Percentiles rank a stretch among this genome's conserved stretches.
Conservation (phyloP, 2,113 vertebrate species). For the Mesembrinibis cayennensis region DNA sequence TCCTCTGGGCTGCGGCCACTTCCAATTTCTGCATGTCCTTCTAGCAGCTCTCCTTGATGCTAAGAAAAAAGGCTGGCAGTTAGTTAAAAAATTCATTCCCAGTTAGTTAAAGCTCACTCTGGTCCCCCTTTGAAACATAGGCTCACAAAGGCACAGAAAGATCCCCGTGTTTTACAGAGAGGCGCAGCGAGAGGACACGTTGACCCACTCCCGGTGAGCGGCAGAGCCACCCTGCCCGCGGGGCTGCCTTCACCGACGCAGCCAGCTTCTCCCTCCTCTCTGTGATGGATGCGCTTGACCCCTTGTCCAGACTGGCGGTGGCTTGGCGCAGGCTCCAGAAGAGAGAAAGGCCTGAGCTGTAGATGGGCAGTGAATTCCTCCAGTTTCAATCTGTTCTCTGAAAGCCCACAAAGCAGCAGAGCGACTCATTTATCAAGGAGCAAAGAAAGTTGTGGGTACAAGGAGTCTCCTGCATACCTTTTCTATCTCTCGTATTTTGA, state of each 20-base stretch:
- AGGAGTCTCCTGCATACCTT: no score
- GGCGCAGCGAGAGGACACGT: background rate
- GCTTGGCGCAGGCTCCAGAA: no score
- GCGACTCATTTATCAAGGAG: no score
- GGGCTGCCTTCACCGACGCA: background rate
- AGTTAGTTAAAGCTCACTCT: background rate
- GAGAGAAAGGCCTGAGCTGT: no score
- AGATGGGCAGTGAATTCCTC: no score
- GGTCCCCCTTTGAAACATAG: background rate
- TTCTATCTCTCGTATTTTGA: no score
- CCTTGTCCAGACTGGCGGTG: no score
- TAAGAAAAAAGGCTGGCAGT: background rate
- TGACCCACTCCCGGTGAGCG: rapidly evolving
- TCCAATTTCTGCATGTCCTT: background rate
- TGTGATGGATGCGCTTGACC: no score
- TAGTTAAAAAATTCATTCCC: background rate
- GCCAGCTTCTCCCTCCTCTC: background rate
- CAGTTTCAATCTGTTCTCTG: no score
- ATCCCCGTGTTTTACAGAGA: background rate
- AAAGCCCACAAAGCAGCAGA: no score
- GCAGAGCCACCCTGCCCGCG: rapidly evolving
- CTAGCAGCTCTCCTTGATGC: background rate
- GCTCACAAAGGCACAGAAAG: background rate
- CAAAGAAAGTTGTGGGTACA: no score
- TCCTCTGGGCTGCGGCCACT: background rate